phyloP scores from a whole-genome alignment of 2,797 vertebrate species.

The Poeciliopsis presidionis region DNA sequence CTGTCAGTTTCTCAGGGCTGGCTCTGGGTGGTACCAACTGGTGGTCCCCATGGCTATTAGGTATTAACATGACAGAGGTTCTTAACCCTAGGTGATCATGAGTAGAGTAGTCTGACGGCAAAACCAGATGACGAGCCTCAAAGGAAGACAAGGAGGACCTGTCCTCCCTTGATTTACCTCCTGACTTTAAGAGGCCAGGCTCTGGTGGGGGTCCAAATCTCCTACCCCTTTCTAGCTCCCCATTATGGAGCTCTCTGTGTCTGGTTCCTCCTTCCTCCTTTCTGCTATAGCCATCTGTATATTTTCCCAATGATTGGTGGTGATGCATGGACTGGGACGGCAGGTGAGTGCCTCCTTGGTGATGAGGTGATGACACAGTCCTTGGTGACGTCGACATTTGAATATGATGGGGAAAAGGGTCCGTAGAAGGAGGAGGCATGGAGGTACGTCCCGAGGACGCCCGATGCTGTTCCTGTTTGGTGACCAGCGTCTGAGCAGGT shows the following conservation, averaged over 20 bases:
- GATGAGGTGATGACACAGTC: constrained; percentile 85
- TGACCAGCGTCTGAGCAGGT: constrained; percentile 79
- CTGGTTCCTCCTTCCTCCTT: constrained; percentile 83
- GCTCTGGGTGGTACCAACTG: constrained; percentile 77
- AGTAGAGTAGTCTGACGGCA: constrained; percentile 85
- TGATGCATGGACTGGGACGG: constrained; percentile 87
- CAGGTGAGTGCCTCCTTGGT: constrained; percentile 69
- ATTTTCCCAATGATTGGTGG: constrained; percentile 89
- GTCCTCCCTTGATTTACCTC: constrained; percentile 67
- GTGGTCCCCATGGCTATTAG: constrained; percentile 88
- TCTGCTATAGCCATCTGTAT: constrained; percentile 84
- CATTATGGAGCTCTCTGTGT: constrained; percentile 90
- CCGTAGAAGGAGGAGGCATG: constrained; percentile 82
- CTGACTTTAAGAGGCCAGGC: constrained; percentile 65
- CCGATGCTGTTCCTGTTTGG: constrained; percentile 88
- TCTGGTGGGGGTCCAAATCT: constrained; percentile 75
- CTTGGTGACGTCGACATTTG: constrained; percentile 87
- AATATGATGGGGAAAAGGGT: constrained; percentile 84
- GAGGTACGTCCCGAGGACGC: constrained; percentile 75
- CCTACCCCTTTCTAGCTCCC: constrained; percentile 90
- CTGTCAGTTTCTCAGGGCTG: constrained; percentile 83
- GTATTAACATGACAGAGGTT: constrained; percentile 92
- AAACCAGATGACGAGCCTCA: constrained; percentile 88
- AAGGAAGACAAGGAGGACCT: constrained; percentile 72
- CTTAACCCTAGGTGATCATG: constrained; percentile 87